Conservation (phyloP, 2,888 invertebrate genomes). For the Meta bourneti region DNA sequence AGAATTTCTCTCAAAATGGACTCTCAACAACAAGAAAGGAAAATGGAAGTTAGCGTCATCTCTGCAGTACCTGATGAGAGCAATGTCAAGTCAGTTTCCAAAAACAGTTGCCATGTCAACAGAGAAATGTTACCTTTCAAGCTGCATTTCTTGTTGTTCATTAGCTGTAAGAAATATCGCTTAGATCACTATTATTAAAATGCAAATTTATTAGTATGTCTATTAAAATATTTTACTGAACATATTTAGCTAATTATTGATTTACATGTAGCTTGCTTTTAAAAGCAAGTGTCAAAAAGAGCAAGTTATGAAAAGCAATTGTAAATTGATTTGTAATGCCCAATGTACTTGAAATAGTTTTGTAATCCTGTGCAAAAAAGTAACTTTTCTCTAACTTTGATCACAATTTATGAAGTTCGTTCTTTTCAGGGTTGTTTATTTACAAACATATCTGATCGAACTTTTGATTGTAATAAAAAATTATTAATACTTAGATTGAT, state of each 20-base stretch:
- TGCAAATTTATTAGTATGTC: not conserved
- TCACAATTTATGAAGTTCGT: not conserved
- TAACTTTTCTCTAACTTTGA: not conserved
- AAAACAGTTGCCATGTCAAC: not conserved
- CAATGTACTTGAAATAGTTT: not conserved
- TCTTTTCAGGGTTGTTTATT: not conserved
- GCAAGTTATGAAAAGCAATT: too few species aligned
- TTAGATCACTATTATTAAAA: not conserved
- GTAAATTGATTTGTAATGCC: not conserved
- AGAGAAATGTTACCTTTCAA: slow-evolving; percentile 19
- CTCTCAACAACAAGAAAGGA: too few species aligned
- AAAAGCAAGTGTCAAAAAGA: not conserved
- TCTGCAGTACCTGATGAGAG: too few species aligned
- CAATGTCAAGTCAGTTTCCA: too few species aligned
- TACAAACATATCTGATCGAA: too few species aligned
- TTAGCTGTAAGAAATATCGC: not conserved
- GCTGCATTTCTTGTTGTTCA: slow-evolving; percentile 15
- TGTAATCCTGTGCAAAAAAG: not conserved
- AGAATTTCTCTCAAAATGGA: too few species aligned
- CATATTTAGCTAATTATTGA: not conserved
- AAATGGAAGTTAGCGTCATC: too few species aligned
- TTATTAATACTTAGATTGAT: not conserved
- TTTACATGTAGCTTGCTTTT: not conserved
- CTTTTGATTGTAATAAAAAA: not conserved
- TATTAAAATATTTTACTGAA: not conserved